Evolutionary conservation across 1,140 invertebrate genomes (phyloP), one percentile per base, ranked within the genome.

Genomic region (Diorhabda sublineata): DNA sequence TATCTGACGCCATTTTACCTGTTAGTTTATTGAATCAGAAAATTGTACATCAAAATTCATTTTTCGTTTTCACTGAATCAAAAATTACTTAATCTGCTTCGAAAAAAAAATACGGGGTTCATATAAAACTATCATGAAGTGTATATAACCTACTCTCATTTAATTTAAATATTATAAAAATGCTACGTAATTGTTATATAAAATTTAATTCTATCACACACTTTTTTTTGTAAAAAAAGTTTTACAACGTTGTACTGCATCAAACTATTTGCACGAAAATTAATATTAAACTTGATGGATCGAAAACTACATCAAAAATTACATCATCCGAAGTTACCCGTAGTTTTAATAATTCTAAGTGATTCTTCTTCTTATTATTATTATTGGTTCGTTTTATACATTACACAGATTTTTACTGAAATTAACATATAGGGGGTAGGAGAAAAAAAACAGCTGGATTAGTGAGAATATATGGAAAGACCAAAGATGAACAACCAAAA

Each of bases 141-240:
- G 65, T 11, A 58, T 67, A 67, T 67, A 67, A 67, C 65, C 64
- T 65, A 65, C 64, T 65, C 42, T 67, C 57, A 67, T 67, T 67
- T 67, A 67, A 59, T 67, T 67, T 60, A 67, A 60, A 60, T 67
- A 67, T 65, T 62, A 57, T 67, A 67, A 44, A 67, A 67, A 67
- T 67, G 57, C 65, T 67, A 67, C 43, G 44, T 67, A 67, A 67
- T 61, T 67, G 65, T 67, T 67, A 56, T 26, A 26, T 56, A 67
- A 67, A 67, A 67, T 45, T 64, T 64, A 64, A 43, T 56, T 67
- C 65, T 67, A 67, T 67, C 65, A 67, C 65, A 67, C 65, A 67
- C 65, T 67, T 67, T 67, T 66, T 64, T 64, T 26, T 67, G 61
- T 45, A 67, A 67, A 67, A 67, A 67, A 67, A 67, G 65, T 67